These are phyloP conservation scores for Athripsodes cinereus DNA, from an alignment of 2,888 invertebrate genomes.

Conservation along the genomic window DNA sequence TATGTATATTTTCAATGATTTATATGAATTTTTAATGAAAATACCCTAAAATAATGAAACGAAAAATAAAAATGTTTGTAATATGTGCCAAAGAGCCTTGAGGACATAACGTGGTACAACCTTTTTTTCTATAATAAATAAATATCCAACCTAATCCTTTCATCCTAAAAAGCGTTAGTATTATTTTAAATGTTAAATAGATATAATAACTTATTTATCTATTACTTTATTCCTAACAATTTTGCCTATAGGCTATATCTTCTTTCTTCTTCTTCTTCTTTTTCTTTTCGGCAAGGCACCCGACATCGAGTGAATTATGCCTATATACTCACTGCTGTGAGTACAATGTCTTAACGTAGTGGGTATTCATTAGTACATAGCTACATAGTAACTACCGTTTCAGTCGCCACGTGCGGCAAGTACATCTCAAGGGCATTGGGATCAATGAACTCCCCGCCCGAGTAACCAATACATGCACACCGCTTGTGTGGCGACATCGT, in stretches of 20 bases:
- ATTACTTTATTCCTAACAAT: neutral
- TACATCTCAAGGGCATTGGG: no score
- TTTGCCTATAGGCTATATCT: neutral
- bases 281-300: no score
- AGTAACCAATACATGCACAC: no score
- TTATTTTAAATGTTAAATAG: neutral
- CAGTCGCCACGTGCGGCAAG: no score
- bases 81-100: neutral
- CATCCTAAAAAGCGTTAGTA: neutral
- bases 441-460: no score
- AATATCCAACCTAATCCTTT: neutral
- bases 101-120: neutral
- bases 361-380: no score
- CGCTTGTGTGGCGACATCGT: no score
- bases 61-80: neutral
- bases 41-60: neutral
- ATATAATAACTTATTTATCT: slow-evolving; percentile 1
- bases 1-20: slow-evolving; percentile 28
- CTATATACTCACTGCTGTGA: no score
- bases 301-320: no score
- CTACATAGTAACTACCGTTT: no score
- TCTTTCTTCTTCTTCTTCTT: no score
- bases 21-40: slow-evolving; percentile 23
- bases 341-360: no score
- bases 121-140: neutral